Conservation (phyloP, 2,797 vertebrate genomes). For the Vultur gryphus region DNA sequence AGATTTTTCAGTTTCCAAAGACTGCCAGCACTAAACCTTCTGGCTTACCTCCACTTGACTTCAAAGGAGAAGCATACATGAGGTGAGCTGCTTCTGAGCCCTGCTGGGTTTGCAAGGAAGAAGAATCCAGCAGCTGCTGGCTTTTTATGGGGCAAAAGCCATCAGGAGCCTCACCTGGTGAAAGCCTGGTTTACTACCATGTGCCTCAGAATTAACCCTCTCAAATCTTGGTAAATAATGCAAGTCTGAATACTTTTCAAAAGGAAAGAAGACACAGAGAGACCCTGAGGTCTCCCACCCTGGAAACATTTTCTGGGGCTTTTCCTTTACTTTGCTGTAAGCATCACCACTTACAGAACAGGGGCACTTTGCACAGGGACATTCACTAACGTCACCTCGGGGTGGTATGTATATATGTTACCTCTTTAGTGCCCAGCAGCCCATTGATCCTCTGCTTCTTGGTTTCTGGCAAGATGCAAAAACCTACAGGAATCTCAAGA, state of each 20-base stretch:
- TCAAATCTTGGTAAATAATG: background rate
- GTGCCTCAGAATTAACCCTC: background rate
- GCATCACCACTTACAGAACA: background rate
- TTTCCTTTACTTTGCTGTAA: background rate
- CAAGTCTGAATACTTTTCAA: background rate
- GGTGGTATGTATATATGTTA: background rate
- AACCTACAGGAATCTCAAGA: background rate
- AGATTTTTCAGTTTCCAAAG: background rate
- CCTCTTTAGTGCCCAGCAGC: background rate
- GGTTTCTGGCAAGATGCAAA: background rate
- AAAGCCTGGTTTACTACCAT: background rate
- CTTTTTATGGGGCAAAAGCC: background rate
- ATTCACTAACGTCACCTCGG: background rate
- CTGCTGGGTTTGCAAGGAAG: background rate
- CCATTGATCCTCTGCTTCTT: rapidly evolving
- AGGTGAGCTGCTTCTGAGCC: rapidly evolving
- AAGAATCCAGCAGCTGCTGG: rapidly evolving
- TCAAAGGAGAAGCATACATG: rapidly evolving
- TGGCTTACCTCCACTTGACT: rapidly evolving
- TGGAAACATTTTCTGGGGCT: background rate
- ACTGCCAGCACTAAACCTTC: background rate
- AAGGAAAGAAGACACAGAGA: background rate
- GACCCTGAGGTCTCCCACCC: background rate
- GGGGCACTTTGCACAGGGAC: background rate
- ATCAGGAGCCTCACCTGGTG: background rate